A percentile compares a stretch with the other conserved stretches of the same genome.
These are phyloP conservation scores for Ficedula albicollis DNA, from an alignment of 2,797 vertebrate species.

Conservation along the genomic window DNA sequence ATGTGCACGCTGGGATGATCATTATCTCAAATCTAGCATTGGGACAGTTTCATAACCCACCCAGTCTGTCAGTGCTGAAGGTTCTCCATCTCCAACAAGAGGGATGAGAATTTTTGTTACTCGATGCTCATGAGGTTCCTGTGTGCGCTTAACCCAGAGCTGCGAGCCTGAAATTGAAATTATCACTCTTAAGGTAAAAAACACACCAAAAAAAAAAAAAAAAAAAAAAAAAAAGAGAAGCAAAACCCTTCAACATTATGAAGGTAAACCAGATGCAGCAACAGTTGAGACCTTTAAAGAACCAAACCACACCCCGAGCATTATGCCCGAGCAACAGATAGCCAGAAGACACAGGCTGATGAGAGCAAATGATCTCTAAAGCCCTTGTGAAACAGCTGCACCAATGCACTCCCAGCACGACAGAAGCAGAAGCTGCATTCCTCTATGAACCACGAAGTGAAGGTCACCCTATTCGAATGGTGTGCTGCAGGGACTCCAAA, in stretches of 20 bases:
- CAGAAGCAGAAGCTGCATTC: not conserved
- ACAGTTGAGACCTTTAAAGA: too few species aligned
- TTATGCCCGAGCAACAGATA: not conserved
- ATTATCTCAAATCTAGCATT: not conserved
- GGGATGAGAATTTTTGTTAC: not conserved
- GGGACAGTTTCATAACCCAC: conserved; percentile 10
- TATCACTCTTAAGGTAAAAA: not conserved
- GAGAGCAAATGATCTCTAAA: not conserved
- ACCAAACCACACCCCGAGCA: too few species aligned
- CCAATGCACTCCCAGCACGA: not conserved
- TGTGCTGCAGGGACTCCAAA: not conserved
- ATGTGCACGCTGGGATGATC: not conserved
- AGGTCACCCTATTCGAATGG: not conserved
- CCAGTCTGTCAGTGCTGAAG: not conserved
- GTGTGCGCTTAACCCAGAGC: not conserved
- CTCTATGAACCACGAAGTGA: fast-evolving
- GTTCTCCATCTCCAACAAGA: not conserved
- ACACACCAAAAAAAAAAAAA: not conserved
- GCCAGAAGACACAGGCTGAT: not conserved
- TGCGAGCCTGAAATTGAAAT: not conserved
- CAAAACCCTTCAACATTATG: not conserved
- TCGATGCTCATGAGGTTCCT: not conserved
- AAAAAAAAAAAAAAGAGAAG: not conserved
- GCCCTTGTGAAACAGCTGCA: not conserved
- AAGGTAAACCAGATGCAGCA: too few species aligned